Base-by-base conservation (phyloP, 2,888 invertebrate genomes). In the Drosophila antonietae region DNA sequence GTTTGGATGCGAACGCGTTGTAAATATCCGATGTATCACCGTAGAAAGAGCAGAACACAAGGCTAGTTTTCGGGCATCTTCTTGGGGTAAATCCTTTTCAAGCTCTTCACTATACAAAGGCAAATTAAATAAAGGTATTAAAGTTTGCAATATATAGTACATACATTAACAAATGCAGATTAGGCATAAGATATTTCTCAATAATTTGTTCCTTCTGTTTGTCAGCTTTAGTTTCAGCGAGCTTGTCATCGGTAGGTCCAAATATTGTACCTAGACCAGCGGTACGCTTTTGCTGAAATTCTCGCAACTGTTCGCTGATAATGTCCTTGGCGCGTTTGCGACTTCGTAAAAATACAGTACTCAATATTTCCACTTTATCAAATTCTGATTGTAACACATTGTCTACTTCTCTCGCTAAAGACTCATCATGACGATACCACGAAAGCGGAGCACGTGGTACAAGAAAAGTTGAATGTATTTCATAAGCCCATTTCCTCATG, bases 401-500 rank as follows among this genome's bases (percentile, higher is more conserved):
- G 92, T 98, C 98, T 60, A 98, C 97, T 94, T 98, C 97, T 74
- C 97, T 95, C 14, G 97, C 97, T 91, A 97, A 95, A 83, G 96
- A 96, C 91, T 98, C 98, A 88, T 93, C 92, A 41, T 92, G 91
- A n/a, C 90, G 91, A 74, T 91, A 93, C 92, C 92, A 92, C 7
- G 92, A 88, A 18, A 93, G 70, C 10, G 93, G 92, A 83, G 98
- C 97, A 89, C 96, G 95, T 72, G 98, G 98, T 90, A 97, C 97
- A 69, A 98, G 94, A 94, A 99, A 99, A 90, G 97, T 97, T 80
- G 98, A 98, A 93, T 98, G 98, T 91, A 99, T 98, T 94, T 99
- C 99, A 94, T 99, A 99, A 5, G 99, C 99, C 99, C 99, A 99
- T 92, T 98, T 97, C 64, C 97, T 95, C 95, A 99, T 96, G 90